Conservation (phyloP, 1,140 invertebrate species). For the Octopus sinensis region DNA sequence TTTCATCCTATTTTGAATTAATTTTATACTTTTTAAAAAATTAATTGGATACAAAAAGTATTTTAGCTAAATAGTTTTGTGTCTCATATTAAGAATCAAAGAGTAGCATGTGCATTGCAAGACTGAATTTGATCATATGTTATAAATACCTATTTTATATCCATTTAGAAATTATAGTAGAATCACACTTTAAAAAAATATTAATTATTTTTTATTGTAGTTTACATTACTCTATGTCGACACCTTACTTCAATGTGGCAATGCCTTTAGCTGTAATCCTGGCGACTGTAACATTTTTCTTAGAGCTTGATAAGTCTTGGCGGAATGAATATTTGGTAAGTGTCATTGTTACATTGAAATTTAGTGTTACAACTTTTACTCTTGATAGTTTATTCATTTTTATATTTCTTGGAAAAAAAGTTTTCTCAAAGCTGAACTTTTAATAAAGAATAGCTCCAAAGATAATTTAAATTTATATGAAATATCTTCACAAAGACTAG, state of each 20-base stretch:
- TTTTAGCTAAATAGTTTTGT: too few species aligned
- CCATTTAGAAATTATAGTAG: too few species aligned
- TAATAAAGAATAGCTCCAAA: not conserved
- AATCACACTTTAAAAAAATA: too few species aligned
- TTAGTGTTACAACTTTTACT: not conserved
- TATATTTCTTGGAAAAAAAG: not conserved
- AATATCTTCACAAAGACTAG: too few species aligned
- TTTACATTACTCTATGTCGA: not conserved
- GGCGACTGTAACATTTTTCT: not conserved
- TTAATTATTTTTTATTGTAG: not conserved
- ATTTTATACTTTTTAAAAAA: too few species aligned
- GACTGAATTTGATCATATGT: too few species aligned
- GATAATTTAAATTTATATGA: too few species aligned
- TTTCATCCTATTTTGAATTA: too few species aligned
- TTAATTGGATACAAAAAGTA: too few species aligned
- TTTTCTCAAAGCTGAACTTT: not conserved
- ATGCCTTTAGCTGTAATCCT: not conserved
- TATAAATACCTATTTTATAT: too few species aligned
- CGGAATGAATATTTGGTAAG: not conserved
- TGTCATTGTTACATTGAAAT: not conserved
- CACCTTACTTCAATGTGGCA: constrained; percentile 1
- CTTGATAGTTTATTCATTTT: not conserved
- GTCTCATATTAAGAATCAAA: too few species aligned
- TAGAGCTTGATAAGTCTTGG: not conserved
- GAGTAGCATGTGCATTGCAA: too few species aligned